Base-by-base conservation (phyloP, 2,113 vertebrate genomes). In the Panthera leo region DNA sequence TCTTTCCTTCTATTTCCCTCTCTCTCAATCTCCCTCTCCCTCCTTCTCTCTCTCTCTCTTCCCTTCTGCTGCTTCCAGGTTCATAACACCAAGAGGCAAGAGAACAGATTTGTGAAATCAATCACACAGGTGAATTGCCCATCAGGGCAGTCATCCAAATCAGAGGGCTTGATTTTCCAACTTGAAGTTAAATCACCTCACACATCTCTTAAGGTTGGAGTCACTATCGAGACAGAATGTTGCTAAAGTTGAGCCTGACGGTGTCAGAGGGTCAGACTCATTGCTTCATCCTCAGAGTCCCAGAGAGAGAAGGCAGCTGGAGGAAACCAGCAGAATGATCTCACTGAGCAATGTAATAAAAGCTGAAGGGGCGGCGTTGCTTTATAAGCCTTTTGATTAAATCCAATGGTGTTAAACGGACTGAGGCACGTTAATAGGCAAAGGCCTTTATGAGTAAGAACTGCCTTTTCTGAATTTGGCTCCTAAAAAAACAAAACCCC, bases 141-240 rank as follows among this genome's bases (percentile, higher is more conserved):
- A 89, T 78, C 19, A 39, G 82, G 70, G 89, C 67, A 97, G 68
- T 80, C 92, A 92, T 85, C 83, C 80, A 95, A 94, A 96, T 96
- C 73, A 96, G 80, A 90, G 51, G 45, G 83, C 78, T 97, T 93
- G 51, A 90, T 95, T 97, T 97, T 97, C 93, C 92, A 75, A 96
- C 82, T 95, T 89, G 53, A 96, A 68, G 65, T 95, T 93, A 95
- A 95, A 82, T 95, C 76, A 79, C 93, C 78, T 90, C 8, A 2
- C 39, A 19, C 45, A 55, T 67, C 70, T 95, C 89, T 95, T 95
- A 90, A 85, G 85, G 84, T 70, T 9, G 7, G 58, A 95, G 53
- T 92, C 65, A 0, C 90, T 92, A 73, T 31, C 63, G 94, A 95
- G 76, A 93, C 31, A 82, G 75, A 87, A 75, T 0, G 0, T 53